These are phyloP conservation scores for Chrysaora quinquecirrha DNA, from an alignment of 30 jellyfish, hydroid and myxozoan genomes.

Conservation along the genomic window DNA sequence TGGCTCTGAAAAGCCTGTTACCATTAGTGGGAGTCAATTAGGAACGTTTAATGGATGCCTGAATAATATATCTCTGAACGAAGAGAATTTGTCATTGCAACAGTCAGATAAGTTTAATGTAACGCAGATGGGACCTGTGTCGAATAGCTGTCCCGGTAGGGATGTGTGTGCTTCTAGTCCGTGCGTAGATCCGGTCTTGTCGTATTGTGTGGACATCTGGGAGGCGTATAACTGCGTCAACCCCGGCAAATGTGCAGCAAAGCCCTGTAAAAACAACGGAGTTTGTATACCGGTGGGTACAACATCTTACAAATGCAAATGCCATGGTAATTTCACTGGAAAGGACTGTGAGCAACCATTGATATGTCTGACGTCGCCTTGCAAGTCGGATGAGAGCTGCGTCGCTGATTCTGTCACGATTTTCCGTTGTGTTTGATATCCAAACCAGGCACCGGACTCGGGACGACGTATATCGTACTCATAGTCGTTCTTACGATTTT, in stretches of 20 bases:
- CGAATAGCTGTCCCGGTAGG: slow-evolving; percentile 57
- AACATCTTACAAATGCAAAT: slow-evolving; percentile 59
- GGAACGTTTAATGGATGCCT: slow-evolving; percentile 66
- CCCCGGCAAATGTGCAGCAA: slow-evolving; percentile 66
- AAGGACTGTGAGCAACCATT: slow-evolving; percentile 56
- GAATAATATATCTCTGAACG: slow-evolving; percentile 52
- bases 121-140: slow-evolving; percentile 20
- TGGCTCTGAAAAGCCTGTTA: slow-evolving; percentile 28
- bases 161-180: slow-evolving; percentile 79
- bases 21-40: slow-evolving; percentile 14
- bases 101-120: slow-evolving; percentile 63
- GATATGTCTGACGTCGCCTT: slow-evolving; percentile 60
- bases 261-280: slow-evolving; percentile 70
- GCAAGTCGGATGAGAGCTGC: slow-evolving; percentile 48
- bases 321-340: slow-evolving; percentile 73
- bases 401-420: slow-evolving; percentile 20
- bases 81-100: slow-evolving; percentile 32
- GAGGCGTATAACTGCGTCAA: slow-evolving; percentile 64
- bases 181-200: slow-evolving; percentile 47
- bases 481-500: slow-evolving; percentile 43
- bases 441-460: neutral
- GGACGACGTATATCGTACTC: slow-evolving; percentile 24
- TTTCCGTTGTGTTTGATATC: slow-evolving; percentile 28
- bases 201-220: slow-evolving; percentile 76
- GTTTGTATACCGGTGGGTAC: slow-evolving; percentile 40